Evolutionary conservation across 2,113 vertebrate species (phyloP), one percentile per base, ranked within the genome.

Genomic region (Phaethornis superciliosus): DNA sequence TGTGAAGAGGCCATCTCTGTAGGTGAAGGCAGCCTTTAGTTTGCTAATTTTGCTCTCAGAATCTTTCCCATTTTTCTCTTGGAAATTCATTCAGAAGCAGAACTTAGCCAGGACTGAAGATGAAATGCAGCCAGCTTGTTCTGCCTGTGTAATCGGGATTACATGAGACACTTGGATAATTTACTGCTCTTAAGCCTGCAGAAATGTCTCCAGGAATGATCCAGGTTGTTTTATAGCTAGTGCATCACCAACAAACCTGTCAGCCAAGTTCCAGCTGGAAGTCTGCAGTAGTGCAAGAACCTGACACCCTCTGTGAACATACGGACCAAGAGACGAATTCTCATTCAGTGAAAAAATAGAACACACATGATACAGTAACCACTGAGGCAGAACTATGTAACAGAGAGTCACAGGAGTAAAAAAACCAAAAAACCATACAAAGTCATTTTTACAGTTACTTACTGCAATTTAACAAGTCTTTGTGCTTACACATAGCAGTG

Each of bases 181-280:
- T 94, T 89, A 81, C 72, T 74, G 75, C 87, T 94, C 92, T 63
- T 88, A 60, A 92, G 52, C 47, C 76, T 68, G 69, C 82, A 75
- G 69, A 95, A 84, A 60, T 44, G 64, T 95, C 93, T 90, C 56
- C 76, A 63, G 82, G 60, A 95, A 47, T 64, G 95, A 95, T 81
- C 89, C 59, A 68, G 58, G 82, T 88, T 94, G 85, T 85, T 96
- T 93, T 89, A 81, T 54, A 83, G 82, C 64, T 54, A 60, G 54
- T 68, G 60, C 80, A 80, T 91, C 85, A 91, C 88, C 96, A 95
- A 94, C 93, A 87, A 85, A 90, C 88, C 85, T 95, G 85, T 95
- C 93, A 93, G 79, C 94, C 75, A 40, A 85, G 76, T 72, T 93
- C 62, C 77, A 88, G 88, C 94, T 86, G 76, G 79, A 81, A 88